A percentile compares a stretch with the other conserved stretches of the same genome.
Conservation (phyloP, 2,797 vertebrate species). For the Mormyrops attenuatus region DNA sequence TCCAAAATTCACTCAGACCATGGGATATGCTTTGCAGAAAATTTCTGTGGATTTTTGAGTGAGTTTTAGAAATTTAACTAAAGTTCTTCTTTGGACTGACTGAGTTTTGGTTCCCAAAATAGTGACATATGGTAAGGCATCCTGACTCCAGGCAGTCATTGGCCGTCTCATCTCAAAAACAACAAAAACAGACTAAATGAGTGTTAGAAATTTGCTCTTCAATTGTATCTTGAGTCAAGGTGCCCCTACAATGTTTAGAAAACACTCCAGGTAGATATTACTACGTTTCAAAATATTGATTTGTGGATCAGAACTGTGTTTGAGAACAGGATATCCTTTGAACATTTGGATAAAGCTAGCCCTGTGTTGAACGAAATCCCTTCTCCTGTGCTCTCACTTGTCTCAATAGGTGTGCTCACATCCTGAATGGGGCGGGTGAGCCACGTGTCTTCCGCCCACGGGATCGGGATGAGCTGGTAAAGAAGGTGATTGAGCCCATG, state of each 20-base stretch:
- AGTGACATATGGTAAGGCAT: not conserved
- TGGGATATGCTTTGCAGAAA: not conserved
- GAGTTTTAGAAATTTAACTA: not conserved
- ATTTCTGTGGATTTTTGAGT: not conserved
- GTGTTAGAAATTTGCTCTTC: not conserved
- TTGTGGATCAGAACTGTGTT: not conserved
- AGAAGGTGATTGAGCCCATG: constrained; percentile 91
- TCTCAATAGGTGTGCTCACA: constrained; percentile 75
- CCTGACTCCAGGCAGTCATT: not conserved
- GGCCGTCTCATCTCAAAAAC: not conserved
- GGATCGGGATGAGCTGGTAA: constrained; percentile 82
- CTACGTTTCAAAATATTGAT: not conserved
- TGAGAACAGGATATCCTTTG: not conserved
- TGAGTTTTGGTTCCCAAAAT: not conserved
- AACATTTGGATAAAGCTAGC: not conserved
- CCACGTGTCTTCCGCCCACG: constrained; percentile 71
- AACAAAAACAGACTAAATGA: not conserved
- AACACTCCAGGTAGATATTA: not conserved
- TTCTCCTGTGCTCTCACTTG: not conserved
- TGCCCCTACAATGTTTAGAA: not conserved
- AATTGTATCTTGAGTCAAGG: not conserved
- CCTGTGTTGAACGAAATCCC: not conserved
- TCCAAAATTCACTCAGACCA: not conserved
- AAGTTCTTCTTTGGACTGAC: not conserved
- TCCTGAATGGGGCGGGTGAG: constrained; percentile 68